Evolutionary conservation across 2,113 vertebrate genomes (phyloP).

Genomic region (Pachycephala philippinensis): DNA sequence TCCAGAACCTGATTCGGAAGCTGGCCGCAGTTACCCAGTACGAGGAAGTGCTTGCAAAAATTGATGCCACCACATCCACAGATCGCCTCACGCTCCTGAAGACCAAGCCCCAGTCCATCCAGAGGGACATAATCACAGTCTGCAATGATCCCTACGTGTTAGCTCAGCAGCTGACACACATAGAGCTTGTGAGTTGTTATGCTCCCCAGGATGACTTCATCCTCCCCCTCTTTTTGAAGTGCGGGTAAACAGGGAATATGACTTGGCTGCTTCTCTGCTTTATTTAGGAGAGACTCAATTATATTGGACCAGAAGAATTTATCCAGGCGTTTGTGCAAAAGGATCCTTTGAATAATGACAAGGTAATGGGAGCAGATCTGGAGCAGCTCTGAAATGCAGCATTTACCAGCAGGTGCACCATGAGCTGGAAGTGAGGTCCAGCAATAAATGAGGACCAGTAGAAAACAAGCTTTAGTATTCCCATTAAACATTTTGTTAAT

Average conservation of each 20-base stretch:
- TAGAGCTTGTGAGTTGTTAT: constrained; percentile 85
- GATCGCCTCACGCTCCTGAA: constrained; percentile 82
- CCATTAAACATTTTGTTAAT: background rate
- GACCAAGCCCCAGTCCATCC: constrained; percentile 85
- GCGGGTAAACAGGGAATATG: background rate
- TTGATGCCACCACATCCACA: constrained; percentile 77
- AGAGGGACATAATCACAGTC: constrained; percentile 85
- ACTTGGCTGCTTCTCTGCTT: background rate
- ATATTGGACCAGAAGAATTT: constrained; percentile 95
- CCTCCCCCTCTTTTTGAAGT: background rate
- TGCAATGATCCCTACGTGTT: constrained; percentile 89
- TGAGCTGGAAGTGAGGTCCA: background rate
- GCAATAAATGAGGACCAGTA: background rate
- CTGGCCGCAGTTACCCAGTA: constrained; percentile 86
- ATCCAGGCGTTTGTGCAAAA: constrained; percentile 91
- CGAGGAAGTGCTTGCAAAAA: constrained; percentile 88
- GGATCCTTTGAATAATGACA: constrained; percentile 85
- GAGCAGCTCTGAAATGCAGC: background rate
- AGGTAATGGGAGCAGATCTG: constrained; percentile 73
- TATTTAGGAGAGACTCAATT: constrained; percentile 88
- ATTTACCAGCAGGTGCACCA: background rate
- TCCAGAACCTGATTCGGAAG: constrained; percentile 84
- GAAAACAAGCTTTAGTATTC: background rate
- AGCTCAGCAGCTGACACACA: constrained; percentile 94
- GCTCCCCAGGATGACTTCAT: background rate